phyloP scores from a whole-genome alignment of 1,140 invertebrate genomes.

The Oedothorax gibbosus region DNA sequence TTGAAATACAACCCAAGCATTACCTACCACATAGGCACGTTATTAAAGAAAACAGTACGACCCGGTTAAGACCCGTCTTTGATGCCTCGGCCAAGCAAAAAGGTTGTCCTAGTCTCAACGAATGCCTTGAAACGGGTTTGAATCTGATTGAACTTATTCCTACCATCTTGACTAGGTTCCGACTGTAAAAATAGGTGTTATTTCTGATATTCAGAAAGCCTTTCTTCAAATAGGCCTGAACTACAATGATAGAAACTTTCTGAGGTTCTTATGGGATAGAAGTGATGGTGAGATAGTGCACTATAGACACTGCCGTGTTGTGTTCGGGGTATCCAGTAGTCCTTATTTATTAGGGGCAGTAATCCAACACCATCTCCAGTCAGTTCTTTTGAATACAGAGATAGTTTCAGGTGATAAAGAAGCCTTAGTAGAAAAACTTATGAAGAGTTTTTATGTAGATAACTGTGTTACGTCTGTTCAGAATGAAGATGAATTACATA shows the following conservation, averaged over 20 bases:
- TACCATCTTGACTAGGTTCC: background rate
- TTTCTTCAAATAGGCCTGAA: constrained; percentile 13
- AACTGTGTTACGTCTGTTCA: background rate
- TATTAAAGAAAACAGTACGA: background rate
- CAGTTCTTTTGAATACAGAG: background rate
- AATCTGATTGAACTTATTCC: constrained; percentile 3
- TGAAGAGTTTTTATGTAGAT: background rate
- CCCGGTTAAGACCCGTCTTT: constrained; percentile 22
- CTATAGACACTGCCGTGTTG: background rate
- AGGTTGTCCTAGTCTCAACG: background rate
- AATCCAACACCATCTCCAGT: background rate
- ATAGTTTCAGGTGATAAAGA: background rate
- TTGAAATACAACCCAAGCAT: background rate
- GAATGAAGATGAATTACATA: background rate
- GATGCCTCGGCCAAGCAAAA: constrained; percentile 4
- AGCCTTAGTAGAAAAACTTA: background rate
- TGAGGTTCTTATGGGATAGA: constrained; percentile 14
- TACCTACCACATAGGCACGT: background rate
- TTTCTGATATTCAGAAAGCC: background rate
- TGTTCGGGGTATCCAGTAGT: constrained; percentile 4
- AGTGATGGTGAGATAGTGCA: background rate
- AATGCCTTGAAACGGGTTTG: background rate
- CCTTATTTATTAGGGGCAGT: background rate
- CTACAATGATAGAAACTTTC: constrained; percentile 1
- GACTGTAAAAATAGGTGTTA: background rate